These are phyloP conservation scores for Rhegmatorhina hoffmannsi DNA, from an alignment of 2,113 vertebrate species.

Conservation along the genomic window DNA sequence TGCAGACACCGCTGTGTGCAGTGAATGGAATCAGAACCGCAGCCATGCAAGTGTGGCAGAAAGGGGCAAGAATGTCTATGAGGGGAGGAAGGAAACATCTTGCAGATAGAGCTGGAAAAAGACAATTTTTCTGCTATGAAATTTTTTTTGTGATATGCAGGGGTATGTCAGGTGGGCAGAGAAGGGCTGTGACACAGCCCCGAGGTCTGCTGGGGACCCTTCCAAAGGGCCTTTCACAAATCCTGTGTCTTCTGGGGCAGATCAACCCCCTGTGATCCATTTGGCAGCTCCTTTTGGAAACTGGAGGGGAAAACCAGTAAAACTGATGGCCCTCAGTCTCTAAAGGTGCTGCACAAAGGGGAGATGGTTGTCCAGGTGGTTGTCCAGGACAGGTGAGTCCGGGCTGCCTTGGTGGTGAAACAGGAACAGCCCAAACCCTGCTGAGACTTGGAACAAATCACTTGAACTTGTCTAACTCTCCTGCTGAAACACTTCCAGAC, in stretches of 20 bases:
- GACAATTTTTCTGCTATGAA: background rate
- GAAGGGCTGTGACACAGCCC: background rate
- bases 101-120: background rate
- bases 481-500: background rate
- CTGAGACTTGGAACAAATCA: background rate
- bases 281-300: background rate
- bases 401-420: background rate
- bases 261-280: background rate
- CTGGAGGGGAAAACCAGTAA: background rate
- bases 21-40: slow-evolving; percentile 39
- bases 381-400: background rate
- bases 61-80: background rate
- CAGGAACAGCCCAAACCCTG: background rate
- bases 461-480: background rate
- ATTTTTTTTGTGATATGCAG: background rate
- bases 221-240: background rate
- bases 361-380: rapidly evolving
- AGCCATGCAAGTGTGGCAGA: background rate
- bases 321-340: background rate
- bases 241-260: background rate
- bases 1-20: slow-evolving; percentile 8
- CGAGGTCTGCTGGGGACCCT: background rate
- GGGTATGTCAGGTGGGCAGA: background rate
- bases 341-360: background rate
- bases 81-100: background rate